phyloP scores from a whole-genome alignment of 53 echinoderm and acorn worm species.

The Paracentrotus lividus region DNA sequence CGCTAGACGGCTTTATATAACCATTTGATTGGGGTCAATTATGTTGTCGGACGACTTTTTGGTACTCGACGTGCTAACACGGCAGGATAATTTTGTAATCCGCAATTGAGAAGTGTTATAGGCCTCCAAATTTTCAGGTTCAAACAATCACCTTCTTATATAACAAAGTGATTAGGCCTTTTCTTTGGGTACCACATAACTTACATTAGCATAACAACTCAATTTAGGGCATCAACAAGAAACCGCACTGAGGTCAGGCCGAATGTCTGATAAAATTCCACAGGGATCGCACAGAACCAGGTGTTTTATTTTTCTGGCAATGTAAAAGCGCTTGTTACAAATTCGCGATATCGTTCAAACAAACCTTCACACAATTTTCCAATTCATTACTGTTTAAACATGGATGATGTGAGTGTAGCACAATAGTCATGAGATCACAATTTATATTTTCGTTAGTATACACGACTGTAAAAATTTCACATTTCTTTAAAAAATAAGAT shows the following conservation, averaged over 20 bases:
- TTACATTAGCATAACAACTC: not conserved
- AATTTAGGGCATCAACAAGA: not conserved
- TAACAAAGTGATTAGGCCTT: not conserved
- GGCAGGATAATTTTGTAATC: not conserved
- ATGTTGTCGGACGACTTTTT: no score
- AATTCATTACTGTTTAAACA: no score
- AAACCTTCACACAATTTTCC: no score
- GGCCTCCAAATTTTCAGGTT: no score
- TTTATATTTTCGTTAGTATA: slow-evolving; percentile 3
- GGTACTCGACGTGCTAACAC: not conserved
- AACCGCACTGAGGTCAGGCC: not conserved
- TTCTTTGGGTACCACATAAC: not conserved
- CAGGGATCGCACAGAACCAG: not conserved
- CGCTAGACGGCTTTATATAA: no score
- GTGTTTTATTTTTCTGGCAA: not conserved
- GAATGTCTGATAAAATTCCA: not conserved
- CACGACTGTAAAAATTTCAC: not conserved
- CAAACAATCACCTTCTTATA: not conserved
- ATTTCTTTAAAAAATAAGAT: no score
- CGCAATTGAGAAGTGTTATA: no score
- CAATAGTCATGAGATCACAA: no score
- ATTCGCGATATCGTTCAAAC: not conserved
- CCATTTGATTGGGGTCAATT: no score
- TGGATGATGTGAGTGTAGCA: not conserved
- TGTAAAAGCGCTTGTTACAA: no score